phyloP scores from a whole-genome alignment of 2,797 vertebrate genomes.

The Microchirus variegatus region DNA sequence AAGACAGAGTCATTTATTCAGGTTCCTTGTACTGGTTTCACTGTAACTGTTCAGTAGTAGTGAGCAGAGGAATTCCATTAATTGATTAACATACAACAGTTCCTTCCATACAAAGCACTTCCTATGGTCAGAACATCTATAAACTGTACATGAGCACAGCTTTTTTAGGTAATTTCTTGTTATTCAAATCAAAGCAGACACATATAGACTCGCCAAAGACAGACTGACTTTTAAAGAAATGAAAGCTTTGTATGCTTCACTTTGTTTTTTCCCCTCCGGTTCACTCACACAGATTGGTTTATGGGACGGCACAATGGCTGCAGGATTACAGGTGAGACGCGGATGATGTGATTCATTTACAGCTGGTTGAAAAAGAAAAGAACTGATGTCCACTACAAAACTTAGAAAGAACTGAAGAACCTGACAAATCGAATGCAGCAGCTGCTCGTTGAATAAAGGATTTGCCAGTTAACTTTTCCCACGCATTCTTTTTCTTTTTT shows the following conservation, averaged over 20 bases:
- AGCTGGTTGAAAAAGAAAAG: slow-evolving; percentile 38
- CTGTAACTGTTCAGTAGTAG: neutral
- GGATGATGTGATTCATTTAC: slow-evolving; percentile 30
- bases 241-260: slow-evolving; percentile 42
- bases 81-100: neutral
- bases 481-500: slow-evolving; percentile 29
- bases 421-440: slow-evolving; percentile 19
- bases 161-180: neutral
- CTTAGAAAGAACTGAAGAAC: slow-evolving; percentile 23
- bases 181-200: slow-evolving; percentile 18
- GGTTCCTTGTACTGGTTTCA: neutral
- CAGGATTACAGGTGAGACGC: slow-evolving; percentile 48
- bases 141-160: neutral
- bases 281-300: slow-evolving; percentile 68
- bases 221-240: slow-evolving; percentile 52
- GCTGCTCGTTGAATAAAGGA: slow-evolving; percentile 36
- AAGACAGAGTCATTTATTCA: too few species aligned
- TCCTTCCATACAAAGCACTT: neutral
- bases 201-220: slow-evolving; percentile 17
- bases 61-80: neutral
- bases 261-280: slow-evolving; percentile 37
- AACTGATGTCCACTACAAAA: slow-evolving; percentile 16
- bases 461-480: slow-evolving; percentile 56
- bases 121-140: neutral
- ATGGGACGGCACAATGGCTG: slow-evolving; percentile 50